phyloP scores from a whole-genome alignment of 1,140 invertebrate species.

The Trachymyrmex cornetzi region DNA sequence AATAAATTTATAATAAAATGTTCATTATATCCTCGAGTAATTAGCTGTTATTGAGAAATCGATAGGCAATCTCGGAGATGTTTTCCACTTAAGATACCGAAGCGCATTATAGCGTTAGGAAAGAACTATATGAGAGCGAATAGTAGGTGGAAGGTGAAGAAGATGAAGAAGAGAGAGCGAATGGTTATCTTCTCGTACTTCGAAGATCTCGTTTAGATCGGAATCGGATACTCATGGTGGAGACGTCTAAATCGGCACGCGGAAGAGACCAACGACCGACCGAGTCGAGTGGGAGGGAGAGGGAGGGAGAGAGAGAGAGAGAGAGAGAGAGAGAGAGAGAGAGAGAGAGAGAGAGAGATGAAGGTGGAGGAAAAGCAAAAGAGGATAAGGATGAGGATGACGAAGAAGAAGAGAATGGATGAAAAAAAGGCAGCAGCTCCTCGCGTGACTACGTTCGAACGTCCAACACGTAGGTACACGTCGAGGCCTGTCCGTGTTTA shows the following conservation, averaged over 20 bases:
- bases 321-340: conserved; percentile 1
- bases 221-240: conserved; percentile 66
- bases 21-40: conserved; percentile 1
- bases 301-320: not conserved
- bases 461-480: conserved; percentile 74
- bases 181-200: conserved; percentile 63
- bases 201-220: conserved; percentile 70
- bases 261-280: conserved; percentile 72
- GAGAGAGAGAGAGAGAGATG: not conserved
- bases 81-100: not conserved
- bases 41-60: conserved; percentile 17
- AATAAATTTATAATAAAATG: conserved; percentile 1
- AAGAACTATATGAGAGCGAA: conserved; percentile 40
- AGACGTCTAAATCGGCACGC: conserved; percentile 77
- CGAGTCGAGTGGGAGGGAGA: conserved; percentile 26
- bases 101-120: not conserved
- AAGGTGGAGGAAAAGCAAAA: conserved; percentile 28
- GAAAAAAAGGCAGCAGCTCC: conserved; percentile 60
- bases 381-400: conserved; percentile 33
- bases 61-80: conserved; percentile 30
- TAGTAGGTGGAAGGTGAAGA: conserved; percentile 27
- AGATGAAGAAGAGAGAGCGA: conserved; percentile 18
- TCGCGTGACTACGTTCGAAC: conserved; percentile 75
- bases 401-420: conserved; percentile 8
- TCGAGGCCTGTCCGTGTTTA: conserved; percentile 75